Evolutionary conservation across 2,113 vertebrate genomes (phyloP).

Genomic region (Ardeotis arabs): DNA sequence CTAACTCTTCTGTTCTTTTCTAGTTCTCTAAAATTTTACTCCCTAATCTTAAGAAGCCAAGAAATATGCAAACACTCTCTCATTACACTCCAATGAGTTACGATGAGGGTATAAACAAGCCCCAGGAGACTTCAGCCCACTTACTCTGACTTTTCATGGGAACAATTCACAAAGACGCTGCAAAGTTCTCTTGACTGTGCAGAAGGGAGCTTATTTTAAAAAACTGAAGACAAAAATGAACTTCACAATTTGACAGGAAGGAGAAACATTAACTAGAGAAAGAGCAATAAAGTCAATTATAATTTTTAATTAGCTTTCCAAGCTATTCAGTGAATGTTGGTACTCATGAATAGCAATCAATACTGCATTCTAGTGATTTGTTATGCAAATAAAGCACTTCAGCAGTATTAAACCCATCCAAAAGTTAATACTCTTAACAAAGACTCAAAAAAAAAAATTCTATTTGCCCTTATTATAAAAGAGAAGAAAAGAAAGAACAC

Average conservation of each 20-base stretch:
- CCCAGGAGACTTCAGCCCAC: neutral
- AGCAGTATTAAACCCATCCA: neutral
- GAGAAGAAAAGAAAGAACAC: neutral
- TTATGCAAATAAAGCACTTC: constrained; percentile 52
- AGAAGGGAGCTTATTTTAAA: neutral
- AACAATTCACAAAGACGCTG: neutral
- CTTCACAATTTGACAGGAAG: neutral
- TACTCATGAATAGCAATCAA: constrained; percentile 28
- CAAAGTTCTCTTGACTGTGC: neutral
- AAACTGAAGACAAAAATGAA: neutral
- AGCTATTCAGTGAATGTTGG: constrained; percentile 21
- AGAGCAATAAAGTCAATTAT: constrained; percentile 21
- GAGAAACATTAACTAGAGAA: neutral
- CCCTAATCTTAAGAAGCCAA: neutral
- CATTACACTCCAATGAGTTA: neutral
- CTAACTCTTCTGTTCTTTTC: neutral
- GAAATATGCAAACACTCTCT: neutral
- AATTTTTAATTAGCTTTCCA: constrained; percentile 53
- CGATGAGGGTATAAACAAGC: neutral
- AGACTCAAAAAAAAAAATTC: neutral
- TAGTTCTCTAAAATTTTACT: neutral
- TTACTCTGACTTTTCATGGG: neutral
- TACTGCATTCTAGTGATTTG: constrained; percentile 12
- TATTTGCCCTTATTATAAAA: neutral
- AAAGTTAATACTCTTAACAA: neutral